Evolutionary conservation across 2,113 vertebrate species (phyloP).

Genomic region (Platysteira castanea): DNA sequence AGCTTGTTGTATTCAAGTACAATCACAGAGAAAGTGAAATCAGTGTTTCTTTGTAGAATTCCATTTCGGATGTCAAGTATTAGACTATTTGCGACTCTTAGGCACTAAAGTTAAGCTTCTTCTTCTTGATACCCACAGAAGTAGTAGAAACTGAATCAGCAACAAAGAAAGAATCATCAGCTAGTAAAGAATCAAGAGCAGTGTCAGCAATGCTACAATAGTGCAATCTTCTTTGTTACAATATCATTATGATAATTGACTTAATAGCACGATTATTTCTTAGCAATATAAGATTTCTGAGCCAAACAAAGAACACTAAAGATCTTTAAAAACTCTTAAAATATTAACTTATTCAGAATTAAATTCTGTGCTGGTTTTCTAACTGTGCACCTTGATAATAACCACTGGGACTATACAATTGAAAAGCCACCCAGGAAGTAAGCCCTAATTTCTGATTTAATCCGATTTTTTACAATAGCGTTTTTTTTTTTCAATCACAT

Average conservation of each 20-base stretch:
- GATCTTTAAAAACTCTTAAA: background rate
- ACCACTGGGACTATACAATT: background rate
- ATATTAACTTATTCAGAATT: background rate
- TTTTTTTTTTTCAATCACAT: background rate
- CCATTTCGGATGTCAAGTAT: background rate
- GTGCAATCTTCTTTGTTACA: background rate
- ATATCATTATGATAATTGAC: background rate
- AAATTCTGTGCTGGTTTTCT: background rate
- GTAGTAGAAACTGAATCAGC: background rate
- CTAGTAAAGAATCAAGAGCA: background rate
- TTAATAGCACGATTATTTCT: background rate
- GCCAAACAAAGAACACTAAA: background rate
- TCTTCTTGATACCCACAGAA: background rate
- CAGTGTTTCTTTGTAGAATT: background rate
- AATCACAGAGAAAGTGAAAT: background rate
- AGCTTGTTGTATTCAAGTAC: background rate
- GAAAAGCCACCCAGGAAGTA: background rate
- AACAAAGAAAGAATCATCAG: background rate
- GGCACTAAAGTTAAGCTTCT: background rate
- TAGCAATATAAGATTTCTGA: background rate
- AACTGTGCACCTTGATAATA: background rate
- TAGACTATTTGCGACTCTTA: background rate
- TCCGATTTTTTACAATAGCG: background rate
- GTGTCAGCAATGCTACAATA: background rate
- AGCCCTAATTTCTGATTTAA: background rate